A percentile compares a stretch with the other conserved stretches of the same genome.
Conservation (phyloP, 2,888 invertebrate genomes). For the Eucriotettix oculatus region DNA sequence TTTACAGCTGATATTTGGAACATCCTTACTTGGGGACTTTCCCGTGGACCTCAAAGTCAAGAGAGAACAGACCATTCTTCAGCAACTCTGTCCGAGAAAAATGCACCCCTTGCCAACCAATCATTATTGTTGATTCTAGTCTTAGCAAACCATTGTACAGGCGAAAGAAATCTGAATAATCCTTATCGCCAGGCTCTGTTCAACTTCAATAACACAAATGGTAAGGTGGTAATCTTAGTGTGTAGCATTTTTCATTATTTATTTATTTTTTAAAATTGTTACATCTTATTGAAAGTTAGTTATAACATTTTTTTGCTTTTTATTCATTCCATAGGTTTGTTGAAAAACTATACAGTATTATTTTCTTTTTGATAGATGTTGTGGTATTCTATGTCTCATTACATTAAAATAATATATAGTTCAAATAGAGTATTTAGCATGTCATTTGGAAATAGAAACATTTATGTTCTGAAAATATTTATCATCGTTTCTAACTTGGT, state of each 20-base stretch:
- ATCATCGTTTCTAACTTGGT: too few species aligned
- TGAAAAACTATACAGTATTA: too few species aligned
- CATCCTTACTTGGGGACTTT: slow-evolving; percentile 49
- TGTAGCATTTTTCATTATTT: neutral
- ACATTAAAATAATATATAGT: too few species aligned
- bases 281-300: neutral
- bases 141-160: slow-evolving; percentile 77
- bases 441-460: too few species aligned
- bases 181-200: slow-evolving; percentile 75
- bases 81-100: slow-evolving; percentile 9
- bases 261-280: neutral
- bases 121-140: slow-evolving; percentile 75
- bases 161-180: slow-evolving; percentile 44
- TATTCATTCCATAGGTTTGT: neutral
- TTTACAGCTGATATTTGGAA: slow-evolving; percentile 57
- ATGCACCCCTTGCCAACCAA: slow-evolving; percentile 65
- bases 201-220: slow-evolving; percentile 62
- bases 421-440: too few species aligned
- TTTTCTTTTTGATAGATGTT: too few species aligned
- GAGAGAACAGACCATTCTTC: neutral
- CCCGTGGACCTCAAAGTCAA: neutral
- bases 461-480: too few species aligned
- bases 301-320: neutral
- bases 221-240: slow-evolving; percentile 23
- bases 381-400: too few species aligned